Evolutionary conservation across 92 coral and sea anemone species (phyloP).

Genomic region (Epizoanthus rinbou): DNA sequence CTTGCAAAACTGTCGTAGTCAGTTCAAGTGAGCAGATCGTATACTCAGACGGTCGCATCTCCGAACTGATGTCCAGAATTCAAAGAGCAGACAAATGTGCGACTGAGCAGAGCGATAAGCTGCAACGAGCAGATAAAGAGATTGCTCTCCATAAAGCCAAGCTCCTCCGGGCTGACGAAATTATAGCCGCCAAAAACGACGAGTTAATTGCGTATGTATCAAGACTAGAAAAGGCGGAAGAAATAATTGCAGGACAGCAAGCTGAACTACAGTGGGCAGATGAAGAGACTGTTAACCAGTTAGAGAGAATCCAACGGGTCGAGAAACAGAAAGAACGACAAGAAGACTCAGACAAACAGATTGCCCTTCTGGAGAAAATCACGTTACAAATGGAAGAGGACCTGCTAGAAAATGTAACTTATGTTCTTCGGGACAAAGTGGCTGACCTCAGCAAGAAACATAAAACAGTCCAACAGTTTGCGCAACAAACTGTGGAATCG

Average conservation of each 20-base stretch:
- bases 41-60: neutral
- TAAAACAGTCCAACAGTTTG: neutral
- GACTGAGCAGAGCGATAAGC: neutral
- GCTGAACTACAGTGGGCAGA: neutral
- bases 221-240: neutral
- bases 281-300: conserved; percentile 32
- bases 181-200: neutral
- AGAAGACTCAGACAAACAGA: neutral
- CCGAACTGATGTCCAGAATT: neutral
- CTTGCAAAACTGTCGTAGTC: neutral
- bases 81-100: neutral
- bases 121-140: neutral
- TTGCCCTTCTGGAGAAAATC: neutral
- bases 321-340: neutral
- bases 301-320: neutral
- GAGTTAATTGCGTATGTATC: neutral
- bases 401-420: neutral
- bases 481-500: conserved; percentile 4
- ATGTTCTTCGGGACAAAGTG: neutral
- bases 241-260: neutral
- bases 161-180: neutral
- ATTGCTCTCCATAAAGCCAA: neutral
- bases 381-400: neutral
- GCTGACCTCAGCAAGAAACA: neutral
- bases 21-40: neutral